Percentiles rank a stretch among this genome's conserved stretches.
Evolutionary conservation across 2,113 vertebrate species (phyloP).

Genomic region (Poicephalus meyeri): DNA sequence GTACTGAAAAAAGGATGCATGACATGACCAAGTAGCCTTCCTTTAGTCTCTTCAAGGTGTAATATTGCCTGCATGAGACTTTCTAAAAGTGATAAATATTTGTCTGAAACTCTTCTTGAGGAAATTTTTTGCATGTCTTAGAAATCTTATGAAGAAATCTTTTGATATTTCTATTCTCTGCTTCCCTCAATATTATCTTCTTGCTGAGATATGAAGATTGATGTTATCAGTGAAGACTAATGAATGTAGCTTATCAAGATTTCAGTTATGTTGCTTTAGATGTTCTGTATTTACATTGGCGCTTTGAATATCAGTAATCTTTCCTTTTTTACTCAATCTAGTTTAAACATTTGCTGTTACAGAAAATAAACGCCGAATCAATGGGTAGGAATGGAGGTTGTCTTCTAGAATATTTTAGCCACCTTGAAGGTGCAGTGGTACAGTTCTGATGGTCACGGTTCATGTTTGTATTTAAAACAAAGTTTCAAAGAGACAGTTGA

Average conservation of each 20-base stretch:
- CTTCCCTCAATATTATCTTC: background rate
- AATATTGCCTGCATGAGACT: background rate
- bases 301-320: background rate
- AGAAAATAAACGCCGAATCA: background rate
- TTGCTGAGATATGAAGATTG: background rate
- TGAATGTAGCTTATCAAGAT: background rate
- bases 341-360: background rate
- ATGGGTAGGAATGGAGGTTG: background rate
- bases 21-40: background rate
- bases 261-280: background rate
- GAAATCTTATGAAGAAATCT: background rate
- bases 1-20: fast-evolving
- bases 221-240: background rate
- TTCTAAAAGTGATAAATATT: background rate
- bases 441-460: fast-evolving
- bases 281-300: background rate
- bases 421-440: background rate
- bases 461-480: background rate
- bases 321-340: background rate
- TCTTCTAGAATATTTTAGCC: background rate
- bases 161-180: background rate
- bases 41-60: background rate
- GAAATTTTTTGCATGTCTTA: background rate
- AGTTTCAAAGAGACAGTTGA: background rate
- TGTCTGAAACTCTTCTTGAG: background rate